phyloP scores from a whole-genome alignment of 2,113 vertebrate genomes.

The Oxyruncus cristatus region DNA sequence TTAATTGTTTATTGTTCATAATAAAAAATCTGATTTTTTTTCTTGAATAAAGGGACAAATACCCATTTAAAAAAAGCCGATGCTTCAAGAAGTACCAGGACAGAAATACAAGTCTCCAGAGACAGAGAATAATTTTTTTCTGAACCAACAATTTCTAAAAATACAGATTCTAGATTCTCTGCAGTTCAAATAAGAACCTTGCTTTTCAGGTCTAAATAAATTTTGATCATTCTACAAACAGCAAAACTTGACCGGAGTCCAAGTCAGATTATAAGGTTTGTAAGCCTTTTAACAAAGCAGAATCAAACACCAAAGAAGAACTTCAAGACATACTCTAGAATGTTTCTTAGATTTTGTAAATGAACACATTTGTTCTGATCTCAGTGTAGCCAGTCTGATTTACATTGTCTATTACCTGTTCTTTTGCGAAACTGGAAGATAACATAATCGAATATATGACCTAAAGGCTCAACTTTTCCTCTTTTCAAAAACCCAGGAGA shows the following conservation, averaged over 20 bases:
- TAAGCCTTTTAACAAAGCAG: neutral
- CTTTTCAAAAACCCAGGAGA: neutral
- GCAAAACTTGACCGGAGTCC: neutral
- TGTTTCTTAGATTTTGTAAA: neutral
- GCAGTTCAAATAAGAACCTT: neutral
- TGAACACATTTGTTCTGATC: neutral
- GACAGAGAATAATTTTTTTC: neutral
- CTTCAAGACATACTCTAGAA: neutral
- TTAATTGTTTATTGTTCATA: neutral
- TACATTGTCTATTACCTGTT: neutral
- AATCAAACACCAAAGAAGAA: neutral
- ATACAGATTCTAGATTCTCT: neutral
- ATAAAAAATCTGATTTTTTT: neutral
- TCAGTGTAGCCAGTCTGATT: neutral
- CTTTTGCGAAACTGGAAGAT: neutral
- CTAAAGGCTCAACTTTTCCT: neutral
- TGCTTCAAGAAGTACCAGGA: neutral
- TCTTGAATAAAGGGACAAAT: neutral
- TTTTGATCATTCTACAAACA: neutral
- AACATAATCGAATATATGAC: neutral
- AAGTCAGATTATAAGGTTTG: neutral
- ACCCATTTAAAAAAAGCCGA: neutral
- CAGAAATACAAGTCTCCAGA: neutral
- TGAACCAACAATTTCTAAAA: neutral
- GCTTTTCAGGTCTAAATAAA: neutral